Percentiles rank a stretch among this genome's conserved stretches.
Evolutionary conservation across 1,140 invertebrate species (phyloP).

Genomic region (Heliothis virescens): DNA sequence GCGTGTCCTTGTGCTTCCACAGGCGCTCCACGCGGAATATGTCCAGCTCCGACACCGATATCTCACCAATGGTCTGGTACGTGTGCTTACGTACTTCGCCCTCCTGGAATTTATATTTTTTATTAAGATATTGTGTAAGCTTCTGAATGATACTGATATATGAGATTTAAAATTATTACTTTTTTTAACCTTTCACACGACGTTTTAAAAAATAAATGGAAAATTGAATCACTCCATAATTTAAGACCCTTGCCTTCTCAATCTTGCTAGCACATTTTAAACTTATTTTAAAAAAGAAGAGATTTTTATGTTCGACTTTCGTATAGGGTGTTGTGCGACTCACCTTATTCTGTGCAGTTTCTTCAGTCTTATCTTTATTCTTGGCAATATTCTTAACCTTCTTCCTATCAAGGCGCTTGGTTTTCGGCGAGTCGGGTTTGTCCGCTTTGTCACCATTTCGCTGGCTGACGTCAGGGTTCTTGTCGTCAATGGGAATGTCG

Average conservation of each 20-base stretch:
- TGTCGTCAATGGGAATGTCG: conserved; percentile 90
- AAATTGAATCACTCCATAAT: no score
- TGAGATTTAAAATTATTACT: no score
- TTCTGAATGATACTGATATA: no score
- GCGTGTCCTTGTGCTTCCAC: conserved; percentile 96
- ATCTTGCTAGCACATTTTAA: no score
- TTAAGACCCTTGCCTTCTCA: no score
- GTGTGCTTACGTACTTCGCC: conserved; percentile 90
- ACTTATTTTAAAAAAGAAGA: no score
- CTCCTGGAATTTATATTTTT: conserved; percentile 61
- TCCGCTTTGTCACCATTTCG: conserved; percentile 65
- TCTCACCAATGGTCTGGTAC: conserved; percentile 93
- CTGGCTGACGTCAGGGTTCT: conserved; percentile 77
- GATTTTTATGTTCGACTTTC: no score
- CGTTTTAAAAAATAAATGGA: no score
- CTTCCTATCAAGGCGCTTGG: conserved; percentile 77
- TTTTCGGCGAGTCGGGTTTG: conserved; percentile 62
- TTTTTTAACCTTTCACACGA: no score
- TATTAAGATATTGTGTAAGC: not conserved
- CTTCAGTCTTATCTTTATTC: conserved; percentile 72
- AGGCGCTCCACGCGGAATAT: conserved; percentile 97
- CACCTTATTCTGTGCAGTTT: conserved; percentile 68
- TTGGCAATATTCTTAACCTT: conserved; percentile 74
- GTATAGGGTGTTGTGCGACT: not conserved
- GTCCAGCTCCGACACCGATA: conserved; percentile 95